These are phyloP conservation scores for Dreissena rostriformis DNA, from an alignment of 1,140 invertebrate species.

Conservation along the genomic window DNA sequence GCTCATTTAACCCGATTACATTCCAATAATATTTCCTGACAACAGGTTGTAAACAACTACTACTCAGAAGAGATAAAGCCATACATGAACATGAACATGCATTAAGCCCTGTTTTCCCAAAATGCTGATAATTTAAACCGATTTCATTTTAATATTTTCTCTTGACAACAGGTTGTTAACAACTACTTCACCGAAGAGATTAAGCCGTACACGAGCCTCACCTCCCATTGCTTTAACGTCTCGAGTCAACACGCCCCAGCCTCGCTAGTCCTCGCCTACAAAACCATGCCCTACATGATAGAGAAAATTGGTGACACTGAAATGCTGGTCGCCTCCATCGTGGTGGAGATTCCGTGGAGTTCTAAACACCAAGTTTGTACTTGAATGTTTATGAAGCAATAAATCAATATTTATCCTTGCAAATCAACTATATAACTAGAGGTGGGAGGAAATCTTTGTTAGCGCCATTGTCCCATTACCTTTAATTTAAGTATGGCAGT, in stretches of 20 bases:
- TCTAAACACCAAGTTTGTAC: conserved; percentile 11
- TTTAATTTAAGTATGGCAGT: too few species aligned
- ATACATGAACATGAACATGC: not conserved
- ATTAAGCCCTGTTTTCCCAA: too few species aligned
- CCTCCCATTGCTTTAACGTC: conserved; percentile 12
- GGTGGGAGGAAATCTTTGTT: too few species aligned
- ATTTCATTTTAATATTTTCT: too few species aligned
- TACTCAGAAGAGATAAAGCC: not conserved
- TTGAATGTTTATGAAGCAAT: not conserved
- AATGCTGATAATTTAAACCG: too few species aligned
- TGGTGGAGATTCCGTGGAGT: conserved; percentile 5
- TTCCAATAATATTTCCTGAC: too few species aligned
- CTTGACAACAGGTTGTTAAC: conserved; percentile 17
- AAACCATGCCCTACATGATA: not conserved
- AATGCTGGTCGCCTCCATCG: not conserved
- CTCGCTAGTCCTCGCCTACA: conserved; percentile 4
- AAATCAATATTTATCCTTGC: not conserved
- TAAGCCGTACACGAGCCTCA: not conserved
- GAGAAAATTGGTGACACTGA: not conserved
- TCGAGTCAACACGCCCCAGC: conserved; percentile 4
- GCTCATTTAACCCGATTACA: too few species aligned
- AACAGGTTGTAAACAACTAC: conserved; percentile 34
- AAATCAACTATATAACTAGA: too few species aligned
- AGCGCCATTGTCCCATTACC: too few species aligned
- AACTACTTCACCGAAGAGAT: conserved; percentile 19